Evolutionary conservation across 1,140 invertebrate species (phyloP), one percentile per base, ranked within the genome.

Genomic region (Tetramorium simillimum): DNA sequence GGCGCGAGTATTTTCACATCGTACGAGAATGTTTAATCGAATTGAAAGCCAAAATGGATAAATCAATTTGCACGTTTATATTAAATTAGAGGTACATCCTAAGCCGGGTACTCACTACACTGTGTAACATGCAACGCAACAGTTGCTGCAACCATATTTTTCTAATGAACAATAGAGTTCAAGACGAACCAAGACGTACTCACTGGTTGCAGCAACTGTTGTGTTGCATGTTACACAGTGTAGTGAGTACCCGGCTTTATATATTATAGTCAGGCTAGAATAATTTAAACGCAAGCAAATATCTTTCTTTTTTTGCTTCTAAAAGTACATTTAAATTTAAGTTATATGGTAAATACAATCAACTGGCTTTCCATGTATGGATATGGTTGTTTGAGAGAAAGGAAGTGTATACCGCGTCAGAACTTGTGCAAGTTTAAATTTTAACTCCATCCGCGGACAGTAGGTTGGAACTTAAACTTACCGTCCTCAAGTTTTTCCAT

Each of bases 391-490:
- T 28, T 21, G 24, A 40, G 40, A 58, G 51, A n/a, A 82, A 33
- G 37, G 69, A 75, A 60, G 24, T 53, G 33, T 37, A 33, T 49
- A 21, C 3, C 18, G 75, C 40, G 24, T 14, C 51, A 69, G n/a
- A 49, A 73, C 53, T 73, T 24, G 18, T 9, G 80, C 40, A 49
- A 84, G 53, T 84, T 84, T 75, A 84, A 75, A 84, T 84, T 84
- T 62, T 37, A 84, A 33, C 69, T 75, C 33, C 33, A 33, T 73
- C 37, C 69, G 49, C 58, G 51, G 40, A 60, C 67, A 82, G 65
- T 43, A 72, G 51, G 53, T 75, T 49, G 80, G 60, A 49, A 84
- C 53, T 84, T 82, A 73, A 75, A 84, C 80, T 73, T 46, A 40
- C 24, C 24, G 40, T 46, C 40, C 7, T 24, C 69, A 73, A 84